Conservation (phyloP, 1,140 invertebrate genomes). For the Drosophila ananassae region DNA sequence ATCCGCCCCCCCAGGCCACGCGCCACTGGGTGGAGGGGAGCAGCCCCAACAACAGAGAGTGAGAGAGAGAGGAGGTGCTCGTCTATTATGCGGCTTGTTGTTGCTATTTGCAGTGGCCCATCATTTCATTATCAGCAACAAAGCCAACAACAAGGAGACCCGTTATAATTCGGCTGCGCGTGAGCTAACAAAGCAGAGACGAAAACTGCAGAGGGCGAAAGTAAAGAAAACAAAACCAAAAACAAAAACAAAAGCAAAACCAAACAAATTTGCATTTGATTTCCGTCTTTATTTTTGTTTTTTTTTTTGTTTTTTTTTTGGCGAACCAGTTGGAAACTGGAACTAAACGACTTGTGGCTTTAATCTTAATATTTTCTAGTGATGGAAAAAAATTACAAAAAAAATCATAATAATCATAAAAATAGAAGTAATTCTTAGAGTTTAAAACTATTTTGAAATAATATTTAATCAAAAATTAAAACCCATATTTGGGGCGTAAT, state of each 20-base stretch:
- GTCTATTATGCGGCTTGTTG: conserved; percentile 37
- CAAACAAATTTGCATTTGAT: conserved; percentile 35
- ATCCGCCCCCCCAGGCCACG: too few species aligned
- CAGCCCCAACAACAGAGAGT: background rate
- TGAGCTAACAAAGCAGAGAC: conserved; percentile 57
- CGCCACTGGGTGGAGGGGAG: background rate
- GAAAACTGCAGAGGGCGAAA: conserved; percentile 15
- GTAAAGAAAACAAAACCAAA: conserved; percentile 20
- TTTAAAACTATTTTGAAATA: too few species aligned
- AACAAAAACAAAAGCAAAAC: conserved; percentile 14
- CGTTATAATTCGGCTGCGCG: conserved; percentile 58
- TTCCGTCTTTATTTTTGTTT: conserved; percentile 15
- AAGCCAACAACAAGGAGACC: conserved; percentile 35
- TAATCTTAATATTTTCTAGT: background rate
- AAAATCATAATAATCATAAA: too few species aligned
- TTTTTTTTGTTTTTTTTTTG: background rate
- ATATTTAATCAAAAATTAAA: too few species aligned
- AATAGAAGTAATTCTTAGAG: too few species aligned
- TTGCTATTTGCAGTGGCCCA: conserved; percentile 47
- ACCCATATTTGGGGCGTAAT: too few species aligned
- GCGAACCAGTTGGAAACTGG: conserved; percentile 30
- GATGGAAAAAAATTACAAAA: too few species aligned
- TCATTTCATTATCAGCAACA: conserved; percentile 62
- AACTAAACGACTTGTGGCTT: conserved; percentile 1
- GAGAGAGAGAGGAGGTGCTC: background rate